Base-by-base conservation (phyloP, 2,113 vertebrate genomes). In the Xiphophorus couchianus region DNA sequence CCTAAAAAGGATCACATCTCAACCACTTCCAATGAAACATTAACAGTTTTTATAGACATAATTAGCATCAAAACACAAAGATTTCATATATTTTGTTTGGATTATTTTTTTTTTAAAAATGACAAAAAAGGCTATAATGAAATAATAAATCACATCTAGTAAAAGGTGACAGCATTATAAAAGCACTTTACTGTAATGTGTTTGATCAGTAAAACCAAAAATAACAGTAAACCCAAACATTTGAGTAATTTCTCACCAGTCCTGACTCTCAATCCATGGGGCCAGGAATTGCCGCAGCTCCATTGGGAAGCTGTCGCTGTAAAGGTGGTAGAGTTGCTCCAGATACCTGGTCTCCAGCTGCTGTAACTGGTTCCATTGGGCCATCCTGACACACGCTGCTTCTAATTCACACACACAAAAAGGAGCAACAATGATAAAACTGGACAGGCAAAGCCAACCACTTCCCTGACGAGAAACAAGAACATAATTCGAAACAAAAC, bases 281-380 rank as follows among this genome's bases (percentile, higher is more conserved):
- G 98, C 98, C 61, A 99, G 95, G 83, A 99, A 99, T 91, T 99
- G 98, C 71, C 98, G 93, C 0, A 99, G 94, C 91, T 99, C 98
- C 98, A 99, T 99, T 3, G 98, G 98, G 72, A 99, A 99, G 93
- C 98, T 99, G 95, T 99, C 98, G 0, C 97, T 99, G 93, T 99
- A 99, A 68, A 99, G 93, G 89, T 99, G 97, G 88, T 99, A 98
- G 27, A 99, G 95, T 92, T 99, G 98, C 90, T 99, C 98, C 95
- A 99, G 92, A 88, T 99, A 98, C 54, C 97, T 94, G 0, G 98
- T 97, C 92, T 99, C 97, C 61, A 99, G 94, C 94, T 99, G 97
- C 94, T 99, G 98, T 28, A 99, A 95, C 94, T 99, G 97, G 91
- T 99, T 99, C 98, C 98, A 99, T 90, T 99, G 98, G 3, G 98